Base-by-base conservation (phyloP, 2,113 vertebrate species). In the Nothoprocta pentlandii region DNA sequence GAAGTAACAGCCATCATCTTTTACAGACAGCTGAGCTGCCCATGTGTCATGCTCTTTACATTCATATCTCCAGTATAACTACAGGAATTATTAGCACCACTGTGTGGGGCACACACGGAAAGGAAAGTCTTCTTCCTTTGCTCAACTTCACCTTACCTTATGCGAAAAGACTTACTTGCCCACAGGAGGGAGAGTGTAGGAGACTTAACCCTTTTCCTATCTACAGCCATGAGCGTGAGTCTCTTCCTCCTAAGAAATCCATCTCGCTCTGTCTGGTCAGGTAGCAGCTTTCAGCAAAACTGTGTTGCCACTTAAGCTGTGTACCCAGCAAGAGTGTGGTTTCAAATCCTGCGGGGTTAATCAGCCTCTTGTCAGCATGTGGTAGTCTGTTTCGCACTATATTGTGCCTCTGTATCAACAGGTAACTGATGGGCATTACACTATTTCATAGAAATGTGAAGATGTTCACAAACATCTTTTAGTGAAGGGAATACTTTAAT, bases 251-350 rank as follows among this genome's bases (percentile, higher is more conserved):
- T 53, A 32, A 10, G 49, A 69, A 9, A 80, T 47, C 17, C 17
- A 66, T 22, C 7, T 47, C 9, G 39, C 9, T 25, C 22, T 8
- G 20, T 6, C 1, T 44, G 58, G 4, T 39, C 44, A 42, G 14
- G 32, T 6, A 23, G 21, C 2, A 1, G 70, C 28, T 20, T 63
- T 56, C 63, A n/a, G n/a, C n/a, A 81, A 67, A 1, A 1, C 2
- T 12, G 5, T 34, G 19, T 16, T 61, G 15, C 23, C 67, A 2
- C 0, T 67, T 63, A 46, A 54, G 16, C 84, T 81, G 54, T 28
- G 23, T 30, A 68, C 2, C 3, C 19, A 61, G 23, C 16, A 41
- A 71, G 75, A 3, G 2, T 4, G 6, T 15, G 3, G 5, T 68
- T 89, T 89, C 42, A 68, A 78, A 81, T 39, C 53, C 20, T 71